Base-by-base conservation (phyloP, 2,797 vertebrate genomes). In the Clarias pachynema region DNA sequence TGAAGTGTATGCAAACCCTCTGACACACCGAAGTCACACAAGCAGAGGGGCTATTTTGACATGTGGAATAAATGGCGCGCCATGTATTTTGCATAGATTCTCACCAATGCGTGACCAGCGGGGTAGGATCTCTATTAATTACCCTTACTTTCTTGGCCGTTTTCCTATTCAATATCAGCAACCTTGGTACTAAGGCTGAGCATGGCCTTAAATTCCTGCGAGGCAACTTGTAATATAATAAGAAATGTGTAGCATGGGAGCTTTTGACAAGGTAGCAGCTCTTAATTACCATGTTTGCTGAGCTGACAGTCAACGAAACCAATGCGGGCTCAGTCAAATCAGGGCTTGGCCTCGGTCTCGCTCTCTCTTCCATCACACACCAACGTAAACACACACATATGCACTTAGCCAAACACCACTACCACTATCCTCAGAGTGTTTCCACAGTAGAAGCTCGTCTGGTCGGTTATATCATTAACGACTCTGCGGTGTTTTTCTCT, bases 161-260 rank as follows among this genome's bases (percentile, higher is more conserved):
- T 86, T 85, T 56, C 37, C 53, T 40, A 10, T 78, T 86, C 70
- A 84, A 72, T 86, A 86, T 85, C 87, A 88, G 85, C 89, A 84
- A 81, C 77, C 24, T 20, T 81, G 63, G 49, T 34, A 85, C 69
- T 12, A 57, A 84, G 53, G 84, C 70, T 87, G 73, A 88, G 8
- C 83, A 2, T 53, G 82, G 78, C 86, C 82, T 87, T 90, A 63
- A 92, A 92, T 95, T 94, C 93, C 91, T 93, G 87, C 90, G 87
- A 68, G 83, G 90, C 88, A 89, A 91, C 93, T 92, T 95, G 95
- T 95, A 95, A 96, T 95, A 94, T 93, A 95, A 94, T 95, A 94
- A 95, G 93, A 95, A 93, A 95, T 95, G 94, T 96, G 93, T 95
- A 89, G 94, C 92, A 66, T 83, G 86, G 88, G 87, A 90, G 91